Evolutionary conservation across 2,888 invertebrate species (phyloP).

Genomic region (Nephrocerus scutellatus): DNA sequence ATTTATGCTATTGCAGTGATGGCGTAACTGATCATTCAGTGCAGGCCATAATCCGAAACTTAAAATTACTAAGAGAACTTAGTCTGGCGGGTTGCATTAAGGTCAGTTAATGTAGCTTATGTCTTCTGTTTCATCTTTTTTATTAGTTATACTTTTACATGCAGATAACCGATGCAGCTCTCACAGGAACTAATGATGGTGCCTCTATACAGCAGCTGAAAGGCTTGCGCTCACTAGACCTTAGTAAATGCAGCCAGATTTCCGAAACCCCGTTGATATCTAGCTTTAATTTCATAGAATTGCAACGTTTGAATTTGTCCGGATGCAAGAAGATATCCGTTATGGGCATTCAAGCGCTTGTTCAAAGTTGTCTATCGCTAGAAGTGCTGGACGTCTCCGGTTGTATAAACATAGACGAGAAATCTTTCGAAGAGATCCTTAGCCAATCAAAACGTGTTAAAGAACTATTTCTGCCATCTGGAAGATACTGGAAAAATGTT

Average conservation of each 20-base stretch:
- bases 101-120: too few species aligned
- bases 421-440: slow-evolving; percentile 51
- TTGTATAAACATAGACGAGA: slow-evolving; percentile 63
- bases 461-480: too few species aligned
- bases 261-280: slow-evolving; percentile 66
- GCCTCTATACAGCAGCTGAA: slow-evolving; percentile 53
- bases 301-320: slow-evolving; percentile 57
- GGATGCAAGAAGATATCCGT: slow-evolving; percentile 64
- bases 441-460: too few species aligned
- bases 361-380: slow-evolving; percentile 61
- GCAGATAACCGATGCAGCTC: slow-evolving; percentile 59
- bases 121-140: too few species aligned
- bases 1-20: slow-evolving; percentile 62
- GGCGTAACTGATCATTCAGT: slow-evolving; percentile 64
- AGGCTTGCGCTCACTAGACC: slow-evolving; percentile 55
- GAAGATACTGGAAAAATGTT: too few species aligned
- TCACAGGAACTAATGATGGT: slow-evolving; percentile 58
- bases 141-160: too few species aligned
- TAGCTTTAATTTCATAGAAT: slow-evolving; percentile 60
- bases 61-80: slow-evolving; percentile 54
- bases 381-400: slow-evolving; percentile 61
- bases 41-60: slow-evolving; percentile 60
- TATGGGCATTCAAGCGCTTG: slow-evolving; percentile 57
- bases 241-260: slow-evolving; percentile 63
- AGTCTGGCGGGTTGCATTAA: slow-evolving; percentile 57